Conservation (phyloP, 53 echinoderm and acorn worm genomes). For the Astropecten irregularis region DNA sequence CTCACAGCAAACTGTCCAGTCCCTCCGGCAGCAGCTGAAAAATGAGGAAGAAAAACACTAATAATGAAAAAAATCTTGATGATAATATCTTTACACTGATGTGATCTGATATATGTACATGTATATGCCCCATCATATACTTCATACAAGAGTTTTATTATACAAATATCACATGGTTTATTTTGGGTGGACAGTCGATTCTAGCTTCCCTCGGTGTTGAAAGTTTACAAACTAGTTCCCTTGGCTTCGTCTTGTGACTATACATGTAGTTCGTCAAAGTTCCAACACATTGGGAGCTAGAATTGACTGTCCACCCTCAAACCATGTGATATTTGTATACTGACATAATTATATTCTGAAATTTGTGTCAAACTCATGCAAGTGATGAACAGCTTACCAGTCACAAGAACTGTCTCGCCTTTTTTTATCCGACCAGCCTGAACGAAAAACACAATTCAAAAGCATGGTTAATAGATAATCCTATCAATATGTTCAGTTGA, state of each 20-base stretch:
- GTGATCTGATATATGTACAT: background rate
- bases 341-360: background rate
- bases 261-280: background rate
- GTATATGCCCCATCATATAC: background rate
- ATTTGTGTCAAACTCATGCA: background rate
- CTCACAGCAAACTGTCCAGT: slow-evolving; percentile 94
- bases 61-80: background rate
- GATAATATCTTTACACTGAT: background rate
- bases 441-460: slow-evolving; percentile 5
- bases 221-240: too few species aligned
- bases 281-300: background rate
- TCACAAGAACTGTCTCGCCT: slow-evolving; percentile 86
- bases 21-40: slow-evolving; percentile 90
- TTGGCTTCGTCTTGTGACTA: background rate
- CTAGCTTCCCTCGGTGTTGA: too few species aligned
- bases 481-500: background rate
- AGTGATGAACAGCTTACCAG: slow-evolving; percentile 60
- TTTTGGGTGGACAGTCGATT: too few species aligned
- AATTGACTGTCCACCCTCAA: too few species aligned
- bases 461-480: background rate
- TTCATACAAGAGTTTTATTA: too few species aligned
- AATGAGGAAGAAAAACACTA: background rate
- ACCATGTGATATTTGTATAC: too few species aligned
- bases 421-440: slow-evolving; percentile 69
- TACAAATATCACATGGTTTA: too few species aligned